phyloP scores from a whole-genome alignment of 2,797 vertebrate genomes.

The Sylvia borin region DNA sequence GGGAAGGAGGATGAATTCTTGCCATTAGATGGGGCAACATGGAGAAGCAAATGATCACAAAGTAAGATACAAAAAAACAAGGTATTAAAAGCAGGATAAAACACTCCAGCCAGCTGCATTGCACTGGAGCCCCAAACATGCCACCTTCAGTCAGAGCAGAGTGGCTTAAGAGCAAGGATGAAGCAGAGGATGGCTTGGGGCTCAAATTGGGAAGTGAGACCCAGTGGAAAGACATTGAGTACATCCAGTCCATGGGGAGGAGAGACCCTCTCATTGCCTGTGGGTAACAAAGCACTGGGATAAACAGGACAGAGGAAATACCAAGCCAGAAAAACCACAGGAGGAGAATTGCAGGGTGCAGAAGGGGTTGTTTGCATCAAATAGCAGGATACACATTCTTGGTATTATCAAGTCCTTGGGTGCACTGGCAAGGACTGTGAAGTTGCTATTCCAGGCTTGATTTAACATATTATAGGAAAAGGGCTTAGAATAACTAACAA shows the following conservation, averaged over 20 bases:
- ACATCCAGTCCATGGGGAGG: fast-evolving
- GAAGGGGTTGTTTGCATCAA: not conserved
- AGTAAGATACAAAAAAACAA: not conserved
- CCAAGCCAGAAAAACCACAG: not conserved
- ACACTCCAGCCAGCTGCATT: not conserved
- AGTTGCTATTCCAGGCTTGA: not conserved
- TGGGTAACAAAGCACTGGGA: not conserved
- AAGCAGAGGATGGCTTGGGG: not conserved
- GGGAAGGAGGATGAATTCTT: not conserved
- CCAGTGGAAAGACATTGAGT: not conserved
- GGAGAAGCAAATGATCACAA: not conserved
- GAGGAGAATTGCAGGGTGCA: not conserved
- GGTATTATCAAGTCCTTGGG: not conserved
- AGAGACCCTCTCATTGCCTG: not conserved
- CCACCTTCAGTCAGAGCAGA: not conserved
- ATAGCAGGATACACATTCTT: not conserved
- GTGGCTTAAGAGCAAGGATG: not conserved
- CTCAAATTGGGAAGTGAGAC: not conserved
- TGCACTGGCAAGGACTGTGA: not conserved
- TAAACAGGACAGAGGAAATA: not conserved
- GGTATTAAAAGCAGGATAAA: not conserved
- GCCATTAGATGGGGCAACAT: not conserved
- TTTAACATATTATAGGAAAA: not conserved
- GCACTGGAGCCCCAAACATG: not conserved
- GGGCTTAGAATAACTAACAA: not conserved